phyloP scores from a whole-genome alignment of 2,888 invertebrate species.

The Prenolepis imparis region DNA sequence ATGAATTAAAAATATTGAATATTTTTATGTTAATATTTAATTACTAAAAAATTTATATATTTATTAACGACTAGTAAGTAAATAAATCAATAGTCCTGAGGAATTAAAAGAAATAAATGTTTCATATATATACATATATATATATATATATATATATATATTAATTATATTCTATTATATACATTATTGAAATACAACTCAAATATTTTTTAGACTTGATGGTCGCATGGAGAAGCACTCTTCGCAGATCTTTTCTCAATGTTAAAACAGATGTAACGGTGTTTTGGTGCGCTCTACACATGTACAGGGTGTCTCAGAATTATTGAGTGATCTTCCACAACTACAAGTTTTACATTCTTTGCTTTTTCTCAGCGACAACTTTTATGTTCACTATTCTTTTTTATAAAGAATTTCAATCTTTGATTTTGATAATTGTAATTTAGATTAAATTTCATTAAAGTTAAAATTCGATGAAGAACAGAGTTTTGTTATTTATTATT shows the following conservation, averaged over 20 bases:
- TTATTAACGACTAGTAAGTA: too few species aligned
- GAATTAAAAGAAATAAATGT: too few species aligned
- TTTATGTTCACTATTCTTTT: neutral
- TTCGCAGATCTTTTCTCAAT: slow-evolving; percentile 15
- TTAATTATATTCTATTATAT: neutral
- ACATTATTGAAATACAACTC: neutral
- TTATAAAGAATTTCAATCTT: neutral
- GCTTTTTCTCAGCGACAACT: neutral
- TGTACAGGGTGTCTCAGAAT: slow-evolving; percentile 12
- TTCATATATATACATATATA: too few species aligned
- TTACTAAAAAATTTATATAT: too few species aligned
- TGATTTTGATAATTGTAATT: neutral
- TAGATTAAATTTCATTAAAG: neutral
- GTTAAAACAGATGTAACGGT: slow-evolving; percentile 59
- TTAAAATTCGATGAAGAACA: neutral
- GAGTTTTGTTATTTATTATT: neutral
- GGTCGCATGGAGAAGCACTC: neutral
- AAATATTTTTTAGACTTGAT: neutral
- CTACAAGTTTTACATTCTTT: neutral
- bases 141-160: too few species aligned
- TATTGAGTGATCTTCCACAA: neutral
- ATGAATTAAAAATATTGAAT: too few species aligned
- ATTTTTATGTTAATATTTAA: too few species aligned
- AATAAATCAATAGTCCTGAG: too few species aligned
- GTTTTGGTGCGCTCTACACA: slow-evolving; percentile 23